phyloP scores from a whole-genome alignment of 2,113 vertebrate genomes.

The Zootoca vivipara region DNA sequence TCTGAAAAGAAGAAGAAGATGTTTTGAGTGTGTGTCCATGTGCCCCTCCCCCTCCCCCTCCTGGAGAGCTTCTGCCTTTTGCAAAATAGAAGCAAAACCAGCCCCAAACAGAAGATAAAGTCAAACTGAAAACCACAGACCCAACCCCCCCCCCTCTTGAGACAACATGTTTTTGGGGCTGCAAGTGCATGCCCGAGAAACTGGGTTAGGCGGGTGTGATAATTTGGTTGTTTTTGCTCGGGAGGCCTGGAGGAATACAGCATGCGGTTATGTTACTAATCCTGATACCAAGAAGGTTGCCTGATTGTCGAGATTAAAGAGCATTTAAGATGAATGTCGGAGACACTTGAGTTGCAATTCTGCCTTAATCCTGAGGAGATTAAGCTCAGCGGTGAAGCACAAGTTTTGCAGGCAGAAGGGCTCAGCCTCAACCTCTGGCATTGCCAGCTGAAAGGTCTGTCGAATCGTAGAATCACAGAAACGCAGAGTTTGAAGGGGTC shows the following conservation, averaged over 20 bases:
- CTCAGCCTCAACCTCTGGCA: not conserved
- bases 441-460: not conserved
- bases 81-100: conserved; percentile 57
- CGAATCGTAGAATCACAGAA: not conserved
- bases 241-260: not conserved
- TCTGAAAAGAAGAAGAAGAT: not conserved
- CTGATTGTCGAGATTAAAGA: conserved; percentile 33
- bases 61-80: conserved; percentile 46
- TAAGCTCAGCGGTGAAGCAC: conserved; percentile 22
- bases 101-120: conserved; percentile 44
- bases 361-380: conserved; percentile 47
- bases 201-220: not conserved
- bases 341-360: conserved; percentile 34
- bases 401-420: not conserved
- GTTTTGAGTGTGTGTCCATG: not conserved
- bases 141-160: conserved; percentile 28
- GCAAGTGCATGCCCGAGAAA: conserved; percentile 17
- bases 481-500: no score
- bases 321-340: conserved; percentile 27
- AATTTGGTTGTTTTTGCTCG: conserved; percentile 3
- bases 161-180: conserved; percentile 37
- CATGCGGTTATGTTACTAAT: conserved; percentile 16
- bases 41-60: not conserved
- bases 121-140: conserved; percentile 65
- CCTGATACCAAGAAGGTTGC: not conserved